phyloP scores from a whole-genome alignment of 1,140 invertebrate species.

The Drosophila fuyamai region DNA sequence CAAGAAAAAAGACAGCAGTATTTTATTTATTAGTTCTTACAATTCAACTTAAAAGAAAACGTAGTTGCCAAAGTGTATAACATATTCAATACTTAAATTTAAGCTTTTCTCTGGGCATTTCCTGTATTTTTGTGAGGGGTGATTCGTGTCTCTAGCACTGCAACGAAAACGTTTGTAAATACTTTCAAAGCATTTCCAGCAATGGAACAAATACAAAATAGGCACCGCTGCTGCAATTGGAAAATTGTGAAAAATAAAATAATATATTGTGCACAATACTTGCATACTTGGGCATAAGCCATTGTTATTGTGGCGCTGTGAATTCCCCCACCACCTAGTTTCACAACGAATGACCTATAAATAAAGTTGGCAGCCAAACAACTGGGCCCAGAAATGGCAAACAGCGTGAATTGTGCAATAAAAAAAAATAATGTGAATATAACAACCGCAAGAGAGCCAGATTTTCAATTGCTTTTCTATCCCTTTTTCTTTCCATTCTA shows the following conservation, averaged over 20 bases:
- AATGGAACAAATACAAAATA: slow-evolving; percentile 79
- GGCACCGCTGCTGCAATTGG: slow-evolving; percentile 52
- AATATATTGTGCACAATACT: slow-evolving; percentile 47
- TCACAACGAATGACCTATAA: slow-evolving; percentile 72
- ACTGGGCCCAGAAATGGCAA: slow-evolving; percentile 62
- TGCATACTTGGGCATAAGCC: slow-evolving; percentile 49
- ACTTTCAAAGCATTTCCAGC: slow-evolving; percentile 80
- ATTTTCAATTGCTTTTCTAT: slow-evolving; percentile 32
- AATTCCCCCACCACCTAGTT: slow-evolving; percentile 2
- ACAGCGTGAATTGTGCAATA: slow-evolving; percentile 74
- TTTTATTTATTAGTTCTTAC: no score
- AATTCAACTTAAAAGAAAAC: no score
- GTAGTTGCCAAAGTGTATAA: not conserved
- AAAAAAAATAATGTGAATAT: slow-evolving; percentile 63
- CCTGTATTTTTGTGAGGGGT: slow-evolving; percentile 47
- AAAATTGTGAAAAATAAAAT: slow-evolving; percentile 71
- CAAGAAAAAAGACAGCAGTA: no score
- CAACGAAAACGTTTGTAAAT: slow-evolving; percentile 76
- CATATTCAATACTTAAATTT: not conserved
- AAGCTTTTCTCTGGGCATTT: not conserved
- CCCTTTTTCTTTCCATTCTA: slow-evolving; percentile 3
- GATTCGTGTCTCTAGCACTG: slow-evolving; percentile 66
- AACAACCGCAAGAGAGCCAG: slow-evolving; percentile 48
- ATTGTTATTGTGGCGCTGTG: slow-evolving; percentile 26
- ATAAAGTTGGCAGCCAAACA: slow-evolving; percentile 77